Evolutionary conservation across 2,113 vertebrate genomes (phyloP).

Genomic region (Halcyon senegalensis): DNA sequence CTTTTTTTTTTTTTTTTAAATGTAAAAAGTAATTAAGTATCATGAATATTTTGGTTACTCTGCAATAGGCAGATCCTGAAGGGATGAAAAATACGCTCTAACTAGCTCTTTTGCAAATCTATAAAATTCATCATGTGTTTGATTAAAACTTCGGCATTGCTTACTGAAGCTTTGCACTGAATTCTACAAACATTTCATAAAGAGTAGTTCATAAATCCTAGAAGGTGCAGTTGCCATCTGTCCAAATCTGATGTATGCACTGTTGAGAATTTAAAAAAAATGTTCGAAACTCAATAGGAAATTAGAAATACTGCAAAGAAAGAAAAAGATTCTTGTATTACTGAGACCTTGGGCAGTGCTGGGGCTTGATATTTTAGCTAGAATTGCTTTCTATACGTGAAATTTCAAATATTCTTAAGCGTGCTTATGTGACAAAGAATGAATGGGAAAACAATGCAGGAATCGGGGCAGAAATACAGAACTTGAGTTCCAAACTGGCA

Average conservation of each 20-base stretch:
- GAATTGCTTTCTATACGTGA: not conserved
- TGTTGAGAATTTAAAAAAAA: not conserved
- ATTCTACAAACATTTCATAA: not conserved
- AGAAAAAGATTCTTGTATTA: not conserved
- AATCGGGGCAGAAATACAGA: not conserved
- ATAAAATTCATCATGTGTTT: not conserved
- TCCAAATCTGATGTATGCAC: not conserved
- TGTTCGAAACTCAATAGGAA: not conserved
- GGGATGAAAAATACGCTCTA: not conserved
- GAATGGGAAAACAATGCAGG: not conserved
- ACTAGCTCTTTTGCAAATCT: not conserved
- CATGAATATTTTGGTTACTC: conserved; percentile 20
- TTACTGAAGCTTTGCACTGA: not conserved
- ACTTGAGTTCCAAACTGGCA: not conserved
- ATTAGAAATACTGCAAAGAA: not conserved
- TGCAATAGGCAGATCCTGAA: not conserved
- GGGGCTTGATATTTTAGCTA: not conserved
- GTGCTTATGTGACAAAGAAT: not conserved
- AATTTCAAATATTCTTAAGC: not conserved
- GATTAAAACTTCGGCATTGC: conserved; percentile 13
- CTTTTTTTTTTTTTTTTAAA: not conserved
- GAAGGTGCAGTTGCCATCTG: not conserved
- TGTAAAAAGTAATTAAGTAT: not conserved
- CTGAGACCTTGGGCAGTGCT: not conserved
- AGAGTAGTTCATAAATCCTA: not conserved